A percentile compares a stretch with the other conserved stretches of the same genome.
phyloP scores from a whole-genome alignment of 1,140 invertebrate species.

The Neuroterus valhalla region DNA sequence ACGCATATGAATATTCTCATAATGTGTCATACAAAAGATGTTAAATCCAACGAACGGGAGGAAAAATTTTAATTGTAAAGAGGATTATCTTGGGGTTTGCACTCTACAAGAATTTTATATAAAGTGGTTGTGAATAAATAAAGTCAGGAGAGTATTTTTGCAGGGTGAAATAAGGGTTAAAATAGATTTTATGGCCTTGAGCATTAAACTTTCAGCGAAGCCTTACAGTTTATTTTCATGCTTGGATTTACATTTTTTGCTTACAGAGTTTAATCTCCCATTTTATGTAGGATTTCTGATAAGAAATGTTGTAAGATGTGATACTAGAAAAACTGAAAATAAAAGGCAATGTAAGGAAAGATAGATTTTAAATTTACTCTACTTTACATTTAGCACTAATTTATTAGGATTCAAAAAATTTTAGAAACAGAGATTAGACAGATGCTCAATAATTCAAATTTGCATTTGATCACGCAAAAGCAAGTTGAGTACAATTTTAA shows the following conservation, averaged over 20 bases:
- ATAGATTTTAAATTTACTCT: too few species aligned
- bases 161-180: not conserved
- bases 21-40: not conserved
- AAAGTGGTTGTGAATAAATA: not conserved
- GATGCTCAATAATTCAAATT: too few species aligned
- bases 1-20: not conserved
- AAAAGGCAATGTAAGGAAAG: too few species aligned
- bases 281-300: too few species aligned
- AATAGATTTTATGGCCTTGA: conserved; percentile 1
- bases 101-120: conserved; percentile 4
- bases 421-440: too few species aligned
- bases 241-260: not conserved
- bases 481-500: too few species aligned
- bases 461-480: too few species aligned
- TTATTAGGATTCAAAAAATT: too few species aligned
- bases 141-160: not conserved
- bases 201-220: not conserved
- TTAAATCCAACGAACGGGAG: not conserved
- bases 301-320: too few species aligned
- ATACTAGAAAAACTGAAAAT: too few species aligned
- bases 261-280: too few species aligned
- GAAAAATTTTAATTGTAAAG: not conserved
- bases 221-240: not conserved
- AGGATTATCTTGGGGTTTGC: not conserved
- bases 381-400: too few species aligned